These are phyloP conservation scores for Cydia fagiglandana DNA, from an alignment of 1,140 invertebrate genomes.

Conservation along the genomic window DNA sequence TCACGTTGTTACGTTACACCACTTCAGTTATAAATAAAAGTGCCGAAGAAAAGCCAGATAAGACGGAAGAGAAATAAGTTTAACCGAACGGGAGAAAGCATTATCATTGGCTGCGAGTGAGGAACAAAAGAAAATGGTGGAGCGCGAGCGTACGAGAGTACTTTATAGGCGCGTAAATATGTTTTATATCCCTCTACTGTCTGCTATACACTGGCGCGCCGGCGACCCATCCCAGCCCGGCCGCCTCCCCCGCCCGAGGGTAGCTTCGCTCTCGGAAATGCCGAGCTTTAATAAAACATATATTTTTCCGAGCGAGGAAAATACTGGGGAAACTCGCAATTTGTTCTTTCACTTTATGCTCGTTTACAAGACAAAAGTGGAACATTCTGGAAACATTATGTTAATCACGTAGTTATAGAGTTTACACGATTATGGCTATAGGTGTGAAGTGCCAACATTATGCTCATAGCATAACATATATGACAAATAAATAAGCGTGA, in stretches of 20 bases:
- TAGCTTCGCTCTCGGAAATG: conserved; percentile 76
- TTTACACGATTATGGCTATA: conserved; percentile 63
- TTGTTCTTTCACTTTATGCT: conserved; percentile 80
- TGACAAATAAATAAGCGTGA: conserved; percentile 16
- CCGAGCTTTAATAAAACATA: conserved; percentile 80
- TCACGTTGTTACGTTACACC: conserved; percentile 61
- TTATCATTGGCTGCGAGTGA: conserved; percentile 75
- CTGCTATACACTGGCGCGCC: conserved; percentile 76
- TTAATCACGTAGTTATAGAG: conserved; percentile 74
- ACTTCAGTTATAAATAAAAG: conserved; percentile 74
- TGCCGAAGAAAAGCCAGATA: conserved; percentile 72
- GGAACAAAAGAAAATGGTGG: conserved; percentile 78
- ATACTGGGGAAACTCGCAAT: conserved; percentile 79
- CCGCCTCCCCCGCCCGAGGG: conserved; percentile 62
- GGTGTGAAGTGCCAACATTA: conserved; percentile 37
- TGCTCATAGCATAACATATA: conserved; percentile 30
- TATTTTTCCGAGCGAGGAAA: conserved; percentile 79
- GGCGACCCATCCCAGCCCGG: conserved; percentile 49
- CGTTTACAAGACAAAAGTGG: conserved; percentile 79
- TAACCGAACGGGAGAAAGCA: conserved; percentile 76
- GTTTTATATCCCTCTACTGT: conserved; percentile 79
- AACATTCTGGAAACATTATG: conserved; percentile 78
- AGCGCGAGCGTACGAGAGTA: conserved; percentile 77
- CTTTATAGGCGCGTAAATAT: conserved; percentile 79
- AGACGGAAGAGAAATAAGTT: conserved; percentile 76